Evolutionary conservation across 1,140 invertebrate genomes (phyloP).

Genomic region (Rhynchophorus ferrugineus): DNA sequence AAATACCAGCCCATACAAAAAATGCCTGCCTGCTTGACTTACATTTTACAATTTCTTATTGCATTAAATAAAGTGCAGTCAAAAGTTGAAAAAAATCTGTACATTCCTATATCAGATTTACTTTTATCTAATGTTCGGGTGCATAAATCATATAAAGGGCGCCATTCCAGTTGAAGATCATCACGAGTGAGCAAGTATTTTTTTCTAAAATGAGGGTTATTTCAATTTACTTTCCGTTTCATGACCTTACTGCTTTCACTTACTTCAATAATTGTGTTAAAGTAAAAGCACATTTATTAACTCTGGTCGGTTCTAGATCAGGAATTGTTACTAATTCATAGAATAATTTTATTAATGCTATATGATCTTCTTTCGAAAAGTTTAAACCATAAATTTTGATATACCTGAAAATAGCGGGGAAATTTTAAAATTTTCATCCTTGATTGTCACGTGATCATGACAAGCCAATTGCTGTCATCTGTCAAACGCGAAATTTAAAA

Average conservation of each 20-base stretch:
- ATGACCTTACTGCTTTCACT: conserved; percentile 25
- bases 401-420: conserved; percentile 52
- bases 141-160: conserved; percentile 70
- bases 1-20: background rate
- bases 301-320: conserved; percentile 64
- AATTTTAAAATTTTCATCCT: conserved; percentile 2
- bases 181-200: conserved; percentile 65
- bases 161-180: conserved; percentile 79
- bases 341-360: conserved; percentile 76
- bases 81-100: conserved; percentile 49
- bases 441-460: conserved; percentile 4
- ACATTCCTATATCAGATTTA: conserved; percentile 51
- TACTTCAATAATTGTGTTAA: conserved; percentile 51
- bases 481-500: conserved; percentile 11
- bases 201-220: conserved; percentile 54
- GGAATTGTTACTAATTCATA: conserved; percentile 71
- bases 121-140: conserved; percentile 33
- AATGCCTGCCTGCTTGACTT: conserved; percentile 33
- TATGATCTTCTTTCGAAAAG: conserved; percentile 86
- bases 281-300: conserved; percentile 59
- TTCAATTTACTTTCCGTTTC: background rate
- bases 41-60: conserved; percentile 47
- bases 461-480: conserved; percentile 1
- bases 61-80: conserved; percentile 44
- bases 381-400: conserved; percentile 76